Base-by-base conservation (phyloP, 2,797 vertebrate species). In the Cossypha polioptera region DNA sequence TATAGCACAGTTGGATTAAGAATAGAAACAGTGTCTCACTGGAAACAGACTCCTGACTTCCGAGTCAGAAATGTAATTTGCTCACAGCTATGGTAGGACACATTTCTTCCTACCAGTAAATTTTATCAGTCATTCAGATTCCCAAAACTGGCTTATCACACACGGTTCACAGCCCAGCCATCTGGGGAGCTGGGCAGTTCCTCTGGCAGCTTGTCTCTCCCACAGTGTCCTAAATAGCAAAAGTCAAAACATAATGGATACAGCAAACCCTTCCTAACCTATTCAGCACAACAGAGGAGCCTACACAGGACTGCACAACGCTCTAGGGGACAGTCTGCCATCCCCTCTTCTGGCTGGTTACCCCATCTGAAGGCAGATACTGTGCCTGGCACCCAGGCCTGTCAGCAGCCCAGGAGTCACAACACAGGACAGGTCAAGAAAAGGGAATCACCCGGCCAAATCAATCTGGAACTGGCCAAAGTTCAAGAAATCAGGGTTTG, bases 291-390 rank as follows among this genome's bases (percentile, higher is more conserved):
- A 4, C 10, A 62, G 7, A 81, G 26, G 10, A 36, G 5, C 4
- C 29, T 20, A 0, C 9, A 31, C 0, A 3, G 13, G 19, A 17
- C 0, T 0, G 38, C 20, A 19, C 35, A 33, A 1, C 0, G 10
- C 14, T 35, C 2, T 1, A 43, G 40, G 11, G 11, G 6, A 26
- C 22, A 40, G 11, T 0, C 18, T n/a, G 42, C 4, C 2, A 22
- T 65, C 9, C 26, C 11, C 13, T 2, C 16, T 8, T 36, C 50
- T 38, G 33, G 4, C 22, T 62, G 26, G 5, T 36, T 25, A 10
- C 15, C 35, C 24, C 36, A 28, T 1, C 26, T 11, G 17, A 43
- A 59, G 33, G 22, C 26, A 42, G n/a, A 31, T 21, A 26, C 11
- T 33, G 29, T 26, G n/a, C 7, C 42, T 2, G 0, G 18, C 76